These are phyloP conservation scores for Ischnura elegans DNA, from an alignment of 2,888 invertebrate genomes.

Conservation along the genomic window DNA sequence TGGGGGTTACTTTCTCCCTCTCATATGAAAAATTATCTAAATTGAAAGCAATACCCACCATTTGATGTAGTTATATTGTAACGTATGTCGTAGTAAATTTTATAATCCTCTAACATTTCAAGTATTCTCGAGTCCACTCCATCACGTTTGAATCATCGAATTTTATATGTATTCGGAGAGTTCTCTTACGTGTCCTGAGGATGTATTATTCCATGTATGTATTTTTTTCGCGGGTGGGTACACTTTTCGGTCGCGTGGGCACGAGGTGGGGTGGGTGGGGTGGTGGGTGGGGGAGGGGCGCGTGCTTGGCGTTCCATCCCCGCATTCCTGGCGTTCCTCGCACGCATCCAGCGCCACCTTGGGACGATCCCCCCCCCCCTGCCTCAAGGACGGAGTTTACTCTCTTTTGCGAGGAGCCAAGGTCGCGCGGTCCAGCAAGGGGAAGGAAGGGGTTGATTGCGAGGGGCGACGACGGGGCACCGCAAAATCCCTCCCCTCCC, in stretches of 20 bases:
- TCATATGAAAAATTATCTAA: no score
- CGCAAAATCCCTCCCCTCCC: neutral
- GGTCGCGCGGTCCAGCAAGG: conserved; percentile 8
- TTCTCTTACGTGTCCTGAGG: no score
- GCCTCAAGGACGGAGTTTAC: conserved; percentile 60
- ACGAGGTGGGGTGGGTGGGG: neutral
- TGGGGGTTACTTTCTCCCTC: no score
- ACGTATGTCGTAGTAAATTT: no score
- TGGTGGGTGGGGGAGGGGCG: conserved; percentile 33
- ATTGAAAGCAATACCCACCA: no score
- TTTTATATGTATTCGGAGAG: no score
- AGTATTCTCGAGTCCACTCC: no score
- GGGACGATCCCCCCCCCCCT: conserved; percentile 5
- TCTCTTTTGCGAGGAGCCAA: conserved; percentile 60
- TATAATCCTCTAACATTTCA: no score
- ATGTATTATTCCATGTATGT: no score
- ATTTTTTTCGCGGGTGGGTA: no score
- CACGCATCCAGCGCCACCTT: conserved; percentile 19
- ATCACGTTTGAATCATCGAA: no score
- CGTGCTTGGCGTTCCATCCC: conserved; percentile 61
- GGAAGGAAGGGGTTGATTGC: neutral
- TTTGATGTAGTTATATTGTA: no score
- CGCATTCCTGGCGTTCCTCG: conserved; percentile 62
- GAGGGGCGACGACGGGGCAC: conserved; percentile 57
- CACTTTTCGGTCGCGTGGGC: neutral